These are phyloP conservation scores for Pleuronectes platessa DNA, from an alignment of 2,113 vertebrate species.

Conservation along the genomic window DNA sequence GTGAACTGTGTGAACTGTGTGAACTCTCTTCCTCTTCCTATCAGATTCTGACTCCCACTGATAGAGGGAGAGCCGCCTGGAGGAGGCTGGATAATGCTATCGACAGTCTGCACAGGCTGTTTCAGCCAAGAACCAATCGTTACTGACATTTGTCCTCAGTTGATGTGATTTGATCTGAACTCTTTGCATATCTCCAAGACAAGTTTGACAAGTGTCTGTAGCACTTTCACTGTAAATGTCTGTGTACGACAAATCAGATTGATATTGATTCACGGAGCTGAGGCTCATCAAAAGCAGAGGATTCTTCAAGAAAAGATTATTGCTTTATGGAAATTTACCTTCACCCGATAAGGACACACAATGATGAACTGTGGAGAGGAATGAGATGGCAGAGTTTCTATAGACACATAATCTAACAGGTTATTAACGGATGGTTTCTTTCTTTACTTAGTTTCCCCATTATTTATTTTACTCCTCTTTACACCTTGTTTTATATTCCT, in stretches of 20 bases:
- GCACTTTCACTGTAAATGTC: neutral
- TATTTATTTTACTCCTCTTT: too few species aligned
- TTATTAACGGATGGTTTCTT: too few species aligned
- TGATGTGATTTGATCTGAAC: neutral
- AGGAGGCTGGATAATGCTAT: slow-evolving; percentile 2
- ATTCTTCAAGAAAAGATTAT: too few species aligned
- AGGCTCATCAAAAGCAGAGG: too few species aligned
- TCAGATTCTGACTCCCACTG: slow-evolving; percentile 29
- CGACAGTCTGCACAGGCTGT: slow-evolving; percentile 9
- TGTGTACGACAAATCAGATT: neutral
- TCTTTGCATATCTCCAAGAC: neutral
- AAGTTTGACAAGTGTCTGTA: slow-evolving; percentile 4
- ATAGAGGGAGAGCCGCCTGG: slow-evolving; percentile 9
- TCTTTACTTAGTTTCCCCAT: too few species aligned
- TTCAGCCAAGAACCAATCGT: slow-evolving; percentile 1
- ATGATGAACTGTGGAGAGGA: too few species aligned
- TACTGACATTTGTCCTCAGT: slow-evolving; percentile 1
- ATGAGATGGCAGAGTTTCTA: too few species aligned
- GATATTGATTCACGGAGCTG: neutral
- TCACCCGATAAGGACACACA: too few species aligned
- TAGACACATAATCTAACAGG: too few species aligned
- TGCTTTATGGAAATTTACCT: too few species aligned
- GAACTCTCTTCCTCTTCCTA: slow-evolving; percentile 24
- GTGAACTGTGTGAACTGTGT: slow-evolving; percentile 31
- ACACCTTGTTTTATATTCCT: too few species aligned